Evolutionary conservation across 2,888 invertebrate species (phyloP), one percentile per base, ranked within the genome.

Genomic region (Phyllotreta cruciferae): DNA sequence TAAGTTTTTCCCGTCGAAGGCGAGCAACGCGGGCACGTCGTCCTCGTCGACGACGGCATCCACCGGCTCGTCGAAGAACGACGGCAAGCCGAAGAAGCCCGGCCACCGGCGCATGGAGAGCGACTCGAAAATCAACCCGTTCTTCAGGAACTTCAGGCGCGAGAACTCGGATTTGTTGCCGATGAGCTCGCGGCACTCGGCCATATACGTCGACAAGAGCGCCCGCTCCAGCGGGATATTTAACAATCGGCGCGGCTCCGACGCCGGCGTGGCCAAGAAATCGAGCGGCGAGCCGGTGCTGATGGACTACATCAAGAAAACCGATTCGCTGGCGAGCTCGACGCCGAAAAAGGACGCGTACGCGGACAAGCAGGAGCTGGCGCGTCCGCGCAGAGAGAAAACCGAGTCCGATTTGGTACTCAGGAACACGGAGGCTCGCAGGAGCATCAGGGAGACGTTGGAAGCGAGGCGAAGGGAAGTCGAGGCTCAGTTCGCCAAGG

Each of bases 391-490:
- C 76, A 86, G 93, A 75, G 93, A 94, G 86, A 93, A 93, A 85
- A 94, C 93, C 77, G 93, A 94, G 83, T 93, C 92, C 66, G 92
- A 92, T 81, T 92, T 93, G 79, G 89, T 92, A 74, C 86, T 91
- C 78, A 86, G 90, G 75, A 88, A 85, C 80, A 83, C 85, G 53
- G 83, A 84, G 64, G 82, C 82, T 63, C 80, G 85, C 58, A 83
- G 82, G 70, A 83, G 83, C 68, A 80, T 83, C 50, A 76, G 83
- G 58, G 82, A 83, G 64, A 82, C 80, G 67, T 72, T 83, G 69
- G 83, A 83, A 66, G 82, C 82, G 10, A 80, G 84, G 67, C 77
- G 83, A 62, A 77, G 79, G 62, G 84, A 84, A 66, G 80, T 82
- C 53, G 83, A 83, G 70, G 73, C 73, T 64, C 80, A 81, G 66